Base-by-base conservation (phyloP, 2,113 vertebrate species). In the Bettongia penicillata region DNA sequence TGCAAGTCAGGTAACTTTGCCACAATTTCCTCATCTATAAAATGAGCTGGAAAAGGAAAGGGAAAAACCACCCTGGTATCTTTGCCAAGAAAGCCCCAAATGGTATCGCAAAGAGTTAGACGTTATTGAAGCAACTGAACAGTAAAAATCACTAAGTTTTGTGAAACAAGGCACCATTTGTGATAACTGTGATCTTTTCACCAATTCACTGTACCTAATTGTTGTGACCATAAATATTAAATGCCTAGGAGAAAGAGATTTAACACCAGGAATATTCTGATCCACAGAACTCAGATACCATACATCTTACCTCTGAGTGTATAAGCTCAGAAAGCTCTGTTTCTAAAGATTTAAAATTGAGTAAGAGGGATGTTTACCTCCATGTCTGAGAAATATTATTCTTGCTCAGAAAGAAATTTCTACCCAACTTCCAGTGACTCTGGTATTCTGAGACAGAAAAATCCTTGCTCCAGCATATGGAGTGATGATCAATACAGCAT, bases 271-370 rank as follows among this genome's bases (percentile, higher is more conserved):
- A 16, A 77, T 77, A 77, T 77, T 77, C 37, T 93, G 25, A 37
- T 50, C 24, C n/a, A 91, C 61, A 3, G 26, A 90, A 5, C 49
- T 95, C 92, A 92, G 94, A 8, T 3, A 91, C 53, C 53, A 61
- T 90, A 93, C 53, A 11, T 37, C 26, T 12, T 49, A 11, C 43
- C 50, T 90, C 23, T 12, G 90, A 91, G 53, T 53, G 26, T 25
- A 92, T 43, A 96, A 91, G 52, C 3, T 37, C 12, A 68, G 14
- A 37, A 68, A 68, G 61, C 9, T 90, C 2, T 91, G 91, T 95
- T 94, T 95, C 52, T 16, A 93, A 91, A 93, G 77, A 31, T 52
- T 91, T 51, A 94, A 92, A 8, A 57, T 91, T 16, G 12, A 94
- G 48, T 90, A 37, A 51, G 52, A 1, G 16, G 16, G 16, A 77